Conservation (phyloP, 1,140 invertebrate species). For the Cheumatopsyche charites region DNA sequence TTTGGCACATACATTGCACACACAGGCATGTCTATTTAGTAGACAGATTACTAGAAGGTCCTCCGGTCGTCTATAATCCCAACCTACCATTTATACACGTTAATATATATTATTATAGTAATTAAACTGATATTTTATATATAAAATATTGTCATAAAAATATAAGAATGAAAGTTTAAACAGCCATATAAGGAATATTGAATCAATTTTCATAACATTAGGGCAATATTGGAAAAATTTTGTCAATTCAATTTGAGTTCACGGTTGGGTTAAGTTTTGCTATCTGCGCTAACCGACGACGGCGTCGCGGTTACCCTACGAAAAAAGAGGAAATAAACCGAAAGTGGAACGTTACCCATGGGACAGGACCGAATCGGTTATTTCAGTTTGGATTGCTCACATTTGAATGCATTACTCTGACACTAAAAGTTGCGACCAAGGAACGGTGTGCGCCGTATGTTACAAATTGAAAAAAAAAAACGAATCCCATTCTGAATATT, state of each 20-base stretch:
- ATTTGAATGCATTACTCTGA: conserved; percentile 47
- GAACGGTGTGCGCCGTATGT: not conserved
- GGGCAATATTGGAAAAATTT: no score
- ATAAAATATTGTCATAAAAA: no score
- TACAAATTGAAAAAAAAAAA: not conserved
- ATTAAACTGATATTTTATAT: not conserved
- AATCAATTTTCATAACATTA: no score
- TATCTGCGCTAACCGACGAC: no score
- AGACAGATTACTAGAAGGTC: conserved; percentile 29
- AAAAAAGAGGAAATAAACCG: conserved; percentile 42
- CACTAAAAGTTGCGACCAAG: conserved; percentile 13
- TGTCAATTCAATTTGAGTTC: no score
- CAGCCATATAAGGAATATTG: no score
- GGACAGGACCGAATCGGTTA: conserved; percentile 47
- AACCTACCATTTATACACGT: conserved; percentile 9
- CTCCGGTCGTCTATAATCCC: conserved; percentile 17
- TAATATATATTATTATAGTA: not conserved
- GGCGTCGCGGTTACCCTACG: conserved; percentile 19
- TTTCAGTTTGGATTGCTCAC: conserved; percentile 49
- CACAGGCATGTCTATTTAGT: conserved; percentile 25
- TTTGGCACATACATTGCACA: conserved; percentile 35
- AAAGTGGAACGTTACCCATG: conserved; percentile 40
- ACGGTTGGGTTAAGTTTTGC: no score
- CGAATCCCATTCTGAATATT: no score
- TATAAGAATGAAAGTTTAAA: no score